Evolutionary conservation across 1,140 invertebrate species (phyloP), one percentile per base, ranked within the genome.

Genomic region (Drosophila miranda): DNA sequence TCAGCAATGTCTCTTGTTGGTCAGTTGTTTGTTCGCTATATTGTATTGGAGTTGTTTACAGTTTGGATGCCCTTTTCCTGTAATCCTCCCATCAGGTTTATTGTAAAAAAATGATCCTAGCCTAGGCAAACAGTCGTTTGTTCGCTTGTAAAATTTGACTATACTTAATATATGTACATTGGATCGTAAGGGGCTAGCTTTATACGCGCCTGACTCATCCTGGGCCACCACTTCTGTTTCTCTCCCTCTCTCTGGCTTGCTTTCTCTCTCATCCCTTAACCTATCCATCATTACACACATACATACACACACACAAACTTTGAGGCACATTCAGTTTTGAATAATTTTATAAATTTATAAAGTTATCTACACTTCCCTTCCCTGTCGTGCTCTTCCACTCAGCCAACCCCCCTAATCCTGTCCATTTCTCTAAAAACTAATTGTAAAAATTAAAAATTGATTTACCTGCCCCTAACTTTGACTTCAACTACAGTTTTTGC

Each of bases 251-350:
- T 38, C 11, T 42, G 23, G 23, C 5, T 26, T 26, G 23, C 23
- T 14, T 6, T 51, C 19, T 38, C n/a, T 26, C 34, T 54, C 59
- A 38, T 38, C 4, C 43, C 61, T 50, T 78, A 83, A 62, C 59
- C 66, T 77, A 70, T 64, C 54, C 67, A 43, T 72, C 30, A 9
- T 30, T 2, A 30, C 0, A 79, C 74, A 59, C 64, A 86, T 60
- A 55, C 54, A 34, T 66, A 56, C 61, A 67, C 61, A 67, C 50
- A 50, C 64, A 49, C 61, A 49, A 68, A 49, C 43, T 57, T 76
- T 87, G 83, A 87, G 83, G 83, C 83, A 87, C 83, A 87, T 88
- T 87, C 83, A 87, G 83, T 87, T 72, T 83, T 87, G 54, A 81
- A 86, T 77, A 63, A 68, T 61, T 62, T 86, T 86, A 86, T 50